Evolutionary conservation across 2,888 invertebrate species (phyloP), one percentile per base, ranked within the genome.

Genomic region (Tachina fera): DNA sequence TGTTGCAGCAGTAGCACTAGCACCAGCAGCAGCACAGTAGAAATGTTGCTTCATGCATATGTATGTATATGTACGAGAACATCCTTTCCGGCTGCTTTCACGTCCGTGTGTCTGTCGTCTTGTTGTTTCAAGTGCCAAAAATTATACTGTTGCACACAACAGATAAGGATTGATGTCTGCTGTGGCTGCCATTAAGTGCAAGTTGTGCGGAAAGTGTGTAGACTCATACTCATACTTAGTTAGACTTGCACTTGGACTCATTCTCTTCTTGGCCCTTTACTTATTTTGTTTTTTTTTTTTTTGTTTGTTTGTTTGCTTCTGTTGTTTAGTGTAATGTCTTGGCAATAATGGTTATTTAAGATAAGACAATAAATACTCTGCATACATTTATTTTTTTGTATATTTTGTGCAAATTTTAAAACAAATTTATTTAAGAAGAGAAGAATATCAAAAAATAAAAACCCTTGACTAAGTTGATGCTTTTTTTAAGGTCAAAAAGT

Each of bases 141-240:
- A 86, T 83, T 72, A 83, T 86, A 83, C 75, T 86, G 83, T 86
- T 86, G 86, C 83, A 80, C 65, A 83, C 76, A 79, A 72, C 75
- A 86, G 86, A 86, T 86, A 86, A 86, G 83, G 86, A 86, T 86
- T 86, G 86, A 86, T 79, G 78, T 83, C 68, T 83, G 83, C 76
- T 79, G 51, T 76, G 60, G 76, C 74, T 83, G 78, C 71, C 63
- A 70, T 74, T 77, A 47, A 70, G 56, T 75, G 51, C 67, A 75
- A 45, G 65, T 71, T 47, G 63, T 71, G 45, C 45, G 61, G 61
- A 47, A 77, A 47, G n/a, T 80, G 65, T 74, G 65, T 67, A 10
- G 49, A 67, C 16, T 43, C 56, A 41, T 9, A n/a, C 19, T 67
- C 22, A 16, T 31, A 51, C 51, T 51, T 58, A 67, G 60, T 51